A percentile compares a stretch with the other conserved stretches of the same genome.
Conservation (phyloP, 1,140 invertebrate genomes). For the Amyelois transitella region DNA sequence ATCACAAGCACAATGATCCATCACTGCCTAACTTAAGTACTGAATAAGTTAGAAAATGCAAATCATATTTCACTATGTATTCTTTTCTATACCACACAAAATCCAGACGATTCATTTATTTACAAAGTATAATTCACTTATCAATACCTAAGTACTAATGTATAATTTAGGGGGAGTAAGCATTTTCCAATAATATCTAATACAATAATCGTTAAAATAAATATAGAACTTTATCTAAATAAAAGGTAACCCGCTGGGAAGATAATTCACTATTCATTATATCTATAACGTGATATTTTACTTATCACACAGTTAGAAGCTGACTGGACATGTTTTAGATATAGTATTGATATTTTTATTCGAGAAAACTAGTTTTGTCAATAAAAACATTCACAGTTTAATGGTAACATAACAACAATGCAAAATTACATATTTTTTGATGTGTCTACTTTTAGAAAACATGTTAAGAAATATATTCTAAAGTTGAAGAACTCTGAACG, state of each 20-base stretch:
- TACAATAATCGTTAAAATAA: neutral
- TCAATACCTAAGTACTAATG: slow-evolving; percentile 8
- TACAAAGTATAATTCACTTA: slow-evolving; percentile 12
- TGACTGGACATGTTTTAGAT: neutral
- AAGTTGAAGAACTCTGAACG: too few species aligned
- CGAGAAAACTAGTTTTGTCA: neutral
- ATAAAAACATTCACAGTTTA: neutral
- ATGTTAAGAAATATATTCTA: too few species aligned
- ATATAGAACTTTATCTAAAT: slow-evolving; percentile 2
- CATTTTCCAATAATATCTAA: slow-evolving; percentile 7
- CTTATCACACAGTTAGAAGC: neutral
- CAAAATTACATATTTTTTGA: neutral
- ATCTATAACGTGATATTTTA: neutral
- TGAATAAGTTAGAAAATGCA: slow-evolving; percentile 3
- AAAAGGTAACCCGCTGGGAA: neutral
- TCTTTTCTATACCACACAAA: slow-evolving; percentile 1
- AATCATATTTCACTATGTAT: neutral
- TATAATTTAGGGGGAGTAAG: slow-evolving; percentile 1
- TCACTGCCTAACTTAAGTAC: neutral
- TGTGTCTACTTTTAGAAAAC: too few species aligned
- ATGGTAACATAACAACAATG: neutral
- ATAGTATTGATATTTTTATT: neutral
- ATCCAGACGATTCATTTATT: neutral
- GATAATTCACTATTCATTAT: neutral
- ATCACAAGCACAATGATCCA: slow-evolving; percentile 2